Base-by-base conservation (phyloP, 2,113 vertebrate genomes). In the Montifringilla adamsi region DNA sequence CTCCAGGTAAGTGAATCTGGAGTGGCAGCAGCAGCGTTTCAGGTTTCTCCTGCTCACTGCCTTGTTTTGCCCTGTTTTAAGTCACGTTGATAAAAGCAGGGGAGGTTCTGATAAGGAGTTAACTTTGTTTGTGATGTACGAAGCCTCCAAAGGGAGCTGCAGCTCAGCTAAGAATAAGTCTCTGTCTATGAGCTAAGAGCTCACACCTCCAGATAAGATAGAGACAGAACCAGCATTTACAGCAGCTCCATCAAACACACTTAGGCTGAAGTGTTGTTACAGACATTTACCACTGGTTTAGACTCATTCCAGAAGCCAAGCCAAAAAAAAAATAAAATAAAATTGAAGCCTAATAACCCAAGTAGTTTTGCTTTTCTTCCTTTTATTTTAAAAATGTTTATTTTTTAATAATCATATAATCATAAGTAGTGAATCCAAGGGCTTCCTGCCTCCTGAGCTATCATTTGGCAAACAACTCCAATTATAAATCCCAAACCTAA, bases 1-100 rank as follows among this genome's bases (percentile, higher is more conserved):
- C 58, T 43, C 64, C 30, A 15, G 1, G 0, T 0, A 0, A 0
- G 31, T 9, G 28, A 16, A 6, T 0, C 8, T 0, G 27, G 27
- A 47, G 30, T 0, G 33, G 39, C 60, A 73, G 67, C 72, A 23
- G 20, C 1, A 15, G 35, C 0, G 0, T 15, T 78, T 16, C 13
- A 17, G 49, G 24, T 47, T 59, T 7, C 52, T 78, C 77, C 77
- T 19, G 30, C 21, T 3, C 4, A 5, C 18, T 9, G 13, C 53
- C n/a, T 89, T 19, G 62, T 16, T 78, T 33, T 41, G 49, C 53
- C 69, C 78, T 64, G 35, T 18, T 84, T 78, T 22, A 56, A 73
- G 53, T 58, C 84, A 9, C 3, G 0, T 21, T 46, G 55, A 37
- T 46, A 66, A 79, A 69, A 72, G 31, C 68, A 47, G 76, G 56